phyloP scores from a whole-genome alignment of 2,888 invertebrate species.

The Portevinia maculata region DNA sequence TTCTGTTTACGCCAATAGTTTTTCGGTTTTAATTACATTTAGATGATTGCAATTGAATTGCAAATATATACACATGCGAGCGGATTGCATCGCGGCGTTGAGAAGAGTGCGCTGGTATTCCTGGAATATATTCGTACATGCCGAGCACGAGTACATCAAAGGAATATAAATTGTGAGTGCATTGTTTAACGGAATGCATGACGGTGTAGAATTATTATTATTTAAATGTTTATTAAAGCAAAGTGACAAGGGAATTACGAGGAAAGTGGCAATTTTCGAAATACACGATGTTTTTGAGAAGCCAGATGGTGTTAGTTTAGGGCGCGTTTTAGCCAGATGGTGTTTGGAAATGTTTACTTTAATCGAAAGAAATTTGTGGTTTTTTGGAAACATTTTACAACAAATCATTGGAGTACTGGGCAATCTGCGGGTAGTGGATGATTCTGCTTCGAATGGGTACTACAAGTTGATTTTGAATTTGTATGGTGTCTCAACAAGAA shows the following conservation, averaged over 20 bases:
- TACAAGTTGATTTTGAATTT: too few species aligned
- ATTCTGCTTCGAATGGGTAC: too few species aligned
- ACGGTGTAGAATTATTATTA: not conserved
- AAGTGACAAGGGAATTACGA: not conserved
- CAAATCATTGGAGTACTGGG: too few species aligned
- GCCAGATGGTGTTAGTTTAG: too few species aligned
- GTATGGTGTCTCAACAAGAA: too few species aligned
- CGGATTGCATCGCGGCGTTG: not conserved
- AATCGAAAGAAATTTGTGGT: too few species aligned
- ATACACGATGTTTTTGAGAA: not conserved
- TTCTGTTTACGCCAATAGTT: slow-evolving; percentile 61
- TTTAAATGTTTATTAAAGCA: slow-evolving; percentile 2
- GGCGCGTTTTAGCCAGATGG: too few species aligned
- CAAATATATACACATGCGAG: slow-evolving; percentile 19
- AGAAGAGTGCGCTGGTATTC: slow-evolving; percentile 23
- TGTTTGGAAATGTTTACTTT: too few species aligned
- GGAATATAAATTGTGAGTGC: slow-evolving; percentile 51
- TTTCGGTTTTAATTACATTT: slow-evolving; percentile 66
- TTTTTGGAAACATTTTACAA: too few species aligned
- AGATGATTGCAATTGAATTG: slow-evolving; percentile 70
- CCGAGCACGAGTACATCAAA: slow-evolving; percentile 42
- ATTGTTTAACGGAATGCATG: slow-evolving; percentile 29
- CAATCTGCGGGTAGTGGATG: too few species aligned
- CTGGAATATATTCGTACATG: slow-evolving; percentile 11
- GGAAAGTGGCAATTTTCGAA: not conserved